These are phyloP conservation scores for Panthera tigris DNA, from an alignment of 2,113 vertebrate species.

Conservation along the genomic window DNA sequence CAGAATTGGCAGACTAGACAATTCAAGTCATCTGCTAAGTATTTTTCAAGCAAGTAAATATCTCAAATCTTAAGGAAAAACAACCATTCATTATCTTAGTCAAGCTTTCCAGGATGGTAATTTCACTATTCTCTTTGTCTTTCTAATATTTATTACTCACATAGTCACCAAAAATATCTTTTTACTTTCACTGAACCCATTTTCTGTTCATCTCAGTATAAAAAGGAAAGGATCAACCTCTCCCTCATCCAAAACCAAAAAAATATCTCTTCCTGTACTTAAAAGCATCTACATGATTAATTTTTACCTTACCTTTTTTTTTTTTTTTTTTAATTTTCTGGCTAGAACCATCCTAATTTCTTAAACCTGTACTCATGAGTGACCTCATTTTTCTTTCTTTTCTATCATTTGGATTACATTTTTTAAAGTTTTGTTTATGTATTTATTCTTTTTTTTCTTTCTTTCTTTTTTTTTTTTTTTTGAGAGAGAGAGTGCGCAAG, in stretches of 20 bases:
- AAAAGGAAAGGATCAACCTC: not conserved
- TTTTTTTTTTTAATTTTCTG: not conserved
- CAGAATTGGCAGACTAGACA: constrained; percentile 19
- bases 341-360: not conserved
- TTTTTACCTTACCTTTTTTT: not conserved
- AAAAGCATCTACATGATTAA: not conserved
- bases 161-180: not conserved
- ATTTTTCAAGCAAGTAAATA: constrained; percentile 17
- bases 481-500: too few relatives aligned
- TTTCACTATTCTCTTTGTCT: not conserved
- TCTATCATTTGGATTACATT: not conserved
- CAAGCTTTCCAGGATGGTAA: not conserved
- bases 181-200: not conserved
- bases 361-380: not conserved
- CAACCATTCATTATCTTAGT: not conserved
- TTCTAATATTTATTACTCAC: not conserved
- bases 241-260: not conserved
- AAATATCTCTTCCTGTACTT: not conserved
- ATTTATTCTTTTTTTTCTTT: not conserved
- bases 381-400: not conserved
- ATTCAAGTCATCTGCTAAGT: not conserved
- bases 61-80: constrained; percentile 11
- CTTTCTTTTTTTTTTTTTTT: not conserved
- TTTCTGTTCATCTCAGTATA: not conserved
- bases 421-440: too few relatives aligned